phyloP scores from a whole-genome alignment of 2,888 invertebrate genomes.

The Lysandra bellargus region DNA sequence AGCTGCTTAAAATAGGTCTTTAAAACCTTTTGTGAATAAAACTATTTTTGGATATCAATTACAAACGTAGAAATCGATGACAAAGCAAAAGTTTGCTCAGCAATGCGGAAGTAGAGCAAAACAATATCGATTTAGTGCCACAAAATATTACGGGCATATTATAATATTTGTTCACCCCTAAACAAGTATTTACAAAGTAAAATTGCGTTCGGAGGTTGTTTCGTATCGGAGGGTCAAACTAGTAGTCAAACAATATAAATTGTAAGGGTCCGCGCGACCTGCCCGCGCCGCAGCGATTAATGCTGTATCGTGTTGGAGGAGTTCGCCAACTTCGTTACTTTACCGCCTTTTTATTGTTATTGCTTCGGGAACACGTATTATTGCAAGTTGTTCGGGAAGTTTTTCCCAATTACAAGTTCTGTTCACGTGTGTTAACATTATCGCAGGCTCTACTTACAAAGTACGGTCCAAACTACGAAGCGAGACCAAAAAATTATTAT shows the following conservation, averaged over 20 bases:
- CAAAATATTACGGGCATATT: constrained; percentile 40
- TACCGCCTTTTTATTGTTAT: constrained; percentile 14
- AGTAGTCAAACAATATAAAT: constrained; percentile 40
- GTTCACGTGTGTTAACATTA: neutral
- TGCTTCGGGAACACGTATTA: constrained; percentile 5
- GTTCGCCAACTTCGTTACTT: constrained; percentile 15
- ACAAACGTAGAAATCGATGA: neutral
- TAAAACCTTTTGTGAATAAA: neutral
- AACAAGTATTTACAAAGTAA: constrained; percentile 50
- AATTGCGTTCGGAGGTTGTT: constrained; percentile 46
- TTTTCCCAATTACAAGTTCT: constrained; percentile 12
- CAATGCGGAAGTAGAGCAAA: neutral
- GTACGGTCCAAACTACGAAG: neutral
- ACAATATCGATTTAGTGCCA: constrained; percentile 32
- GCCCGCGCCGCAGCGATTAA: constrained; percentile 21
- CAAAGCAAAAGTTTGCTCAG: neutral
- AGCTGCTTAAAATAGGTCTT: neutral
- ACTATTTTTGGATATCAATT: neutral
- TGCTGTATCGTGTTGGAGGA: constrained; percentile 17
- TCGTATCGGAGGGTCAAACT: constrained; percentile 42
- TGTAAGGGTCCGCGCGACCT: constrained; percentile 22
- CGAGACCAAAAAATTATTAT: neutral
- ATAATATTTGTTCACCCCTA: constrained; percentile 42
- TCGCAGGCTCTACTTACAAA: neutral
- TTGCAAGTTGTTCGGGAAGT: neutral